Base-by-base conservation (phyloP, 1,140 invertebrate genomes). In the Drosophila tropicalis region DNA sequence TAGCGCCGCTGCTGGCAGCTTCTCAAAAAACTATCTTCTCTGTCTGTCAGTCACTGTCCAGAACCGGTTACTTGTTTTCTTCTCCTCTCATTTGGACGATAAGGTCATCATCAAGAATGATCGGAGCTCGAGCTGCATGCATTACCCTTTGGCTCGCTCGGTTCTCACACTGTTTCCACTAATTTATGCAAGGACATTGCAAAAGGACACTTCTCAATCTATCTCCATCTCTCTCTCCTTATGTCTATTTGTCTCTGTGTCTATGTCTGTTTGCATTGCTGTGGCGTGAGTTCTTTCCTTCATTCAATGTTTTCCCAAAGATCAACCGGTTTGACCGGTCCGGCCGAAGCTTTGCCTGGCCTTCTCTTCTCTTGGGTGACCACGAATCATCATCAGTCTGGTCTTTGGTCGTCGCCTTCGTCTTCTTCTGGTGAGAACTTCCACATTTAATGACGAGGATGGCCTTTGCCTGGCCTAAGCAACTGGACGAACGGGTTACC, bases 171-270 rank as follows among this genome's bases (percentile, higher is more conserved):
- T 60, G 34, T 71, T 67, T 32, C n/a, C 56, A 32, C 10, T 91
- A 91, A 91, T 91, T 85, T 91, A 91, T 91, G 89, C 85, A 91
- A 91, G 89, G 89, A 91, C 89, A 91, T 80, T 91, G 89, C 89
- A 85, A 90, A 91, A 91, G 89, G 89, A 91, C 89, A 91, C 81
- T 83, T 76, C 80, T 29, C 57, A 34, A 65, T 51, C 44, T 0
- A 9, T 22, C 5, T 47, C 6, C 12, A 39, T 7, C 15, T 9
- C 44, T 15, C 44, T 47, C 4, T 5, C 40, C 1, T 62, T 51
- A 15, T 67, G 66, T 22, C 70, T 29, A 29, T 5, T 29, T 70
- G 67, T 47, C 81, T 12, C 7, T 36, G 5, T 65, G 22, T 65
- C 62, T 66, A 2, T 9, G 47, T 29, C 40, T 39, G 10, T 34